Evolutionary conservation across 2,888 invertebrate species (phyloP).

Genomic region (Idaea dimidiata): DNA sequence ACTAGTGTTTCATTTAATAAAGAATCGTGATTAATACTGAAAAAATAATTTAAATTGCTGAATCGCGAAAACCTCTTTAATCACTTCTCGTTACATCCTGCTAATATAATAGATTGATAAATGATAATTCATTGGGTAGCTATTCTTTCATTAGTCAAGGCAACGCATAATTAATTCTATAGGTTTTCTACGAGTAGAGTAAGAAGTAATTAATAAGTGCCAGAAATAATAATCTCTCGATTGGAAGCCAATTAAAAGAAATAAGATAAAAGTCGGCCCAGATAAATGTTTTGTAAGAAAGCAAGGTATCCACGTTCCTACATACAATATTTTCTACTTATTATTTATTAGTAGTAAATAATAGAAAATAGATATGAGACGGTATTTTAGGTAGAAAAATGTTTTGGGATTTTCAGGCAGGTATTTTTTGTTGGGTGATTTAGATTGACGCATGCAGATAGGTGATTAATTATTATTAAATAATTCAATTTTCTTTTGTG

Average conservation of each 20-base stretch:
- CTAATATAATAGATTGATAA: constrained; percentile 7
- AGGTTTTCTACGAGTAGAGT: neutral
- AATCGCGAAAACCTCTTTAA: too few relatives aligned
- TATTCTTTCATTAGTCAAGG: constrained; percentile 8
- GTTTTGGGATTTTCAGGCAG: neutral
- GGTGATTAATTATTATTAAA: too few relatives aligned
- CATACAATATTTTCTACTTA: too few relatives aligned
- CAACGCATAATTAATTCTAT: neutral
- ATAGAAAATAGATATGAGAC: neutral
- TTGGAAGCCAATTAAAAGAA: constrained; percentile 19
- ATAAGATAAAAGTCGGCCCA: constrained; percentile 8
- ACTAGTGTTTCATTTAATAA: too few relatives aligned
- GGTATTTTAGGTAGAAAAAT: neutral
- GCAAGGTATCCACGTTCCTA: neutral
- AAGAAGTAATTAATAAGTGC: neutral
- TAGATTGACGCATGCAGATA: neutral
- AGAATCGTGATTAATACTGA: too few relatives aligned
- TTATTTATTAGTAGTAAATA: too few relatives aligned
- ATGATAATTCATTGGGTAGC: constrained; percentile 4
- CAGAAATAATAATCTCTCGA: constrained; percentile 16
- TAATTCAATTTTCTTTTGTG: too few relatives aligned
- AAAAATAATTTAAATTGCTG: too few relatives aligned
- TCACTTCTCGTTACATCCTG: neutral
- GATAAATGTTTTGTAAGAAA: neutral
- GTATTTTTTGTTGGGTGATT: neutral